Evolutionary conservation across 1,140 invertebrate genomes (phyloP), one percentile per base, ranked within the genome.

Genomic region (Nephotettix cincticeps): DNA sequence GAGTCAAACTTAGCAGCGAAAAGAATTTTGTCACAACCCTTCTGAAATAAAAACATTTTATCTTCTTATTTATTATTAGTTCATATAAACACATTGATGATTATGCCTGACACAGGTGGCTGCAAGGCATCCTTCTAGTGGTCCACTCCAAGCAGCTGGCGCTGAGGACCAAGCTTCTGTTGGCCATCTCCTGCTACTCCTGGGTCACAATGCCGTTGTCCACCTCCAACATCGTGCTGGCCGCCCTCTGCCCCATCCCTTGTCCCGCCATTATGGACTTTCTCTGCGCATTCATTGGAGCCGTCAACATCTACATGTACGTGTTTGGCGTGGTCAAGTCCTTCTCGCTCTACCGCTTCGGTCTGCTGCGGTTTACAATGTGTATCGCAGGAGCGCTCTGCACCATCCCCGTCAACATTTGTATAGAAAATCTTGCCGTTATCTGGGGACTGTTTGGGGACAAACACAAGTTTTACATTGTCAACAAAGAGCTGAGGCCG

Each of bases 251-350:
- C 83, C 96, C 96, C 0, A 93, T 98, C 74, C 92, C 93, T 0
- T 93, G 94, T 81, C 90, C 92, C 63, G 86, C 89, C 67, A 54
- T 91, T 30, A 87, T 97, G 71, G 93, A 97, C 80, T 88, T 95
- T 72, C 76, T 95, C 1, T 94, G 92, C 81, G 91, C 92, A 51
- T 97, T 97, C 77, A 93, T 95, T 72, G 94, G 90, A 63, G 95
- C 90, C 51, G 92, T 96, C 2, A 96, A 95, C 80, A 90, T 97
- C 76, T 98, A 97, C 80, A 96, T 98, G 91, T 98, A 97, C 79
- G 87, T 98, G 47, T 97, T 98, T 83, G 96, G 96, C 72, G 95
- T 97, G 0, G 87, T 97, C 28, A 97, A 97, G 80, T 98, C 96
- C 30, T 98, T 98, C 78, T 93, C 92, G 11, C 81, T 97, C 0